Evolutionary conservation across 2,888 invertebrate genomes (phyloP).

Genomic region (Sesia bembeciformis): DNA sequence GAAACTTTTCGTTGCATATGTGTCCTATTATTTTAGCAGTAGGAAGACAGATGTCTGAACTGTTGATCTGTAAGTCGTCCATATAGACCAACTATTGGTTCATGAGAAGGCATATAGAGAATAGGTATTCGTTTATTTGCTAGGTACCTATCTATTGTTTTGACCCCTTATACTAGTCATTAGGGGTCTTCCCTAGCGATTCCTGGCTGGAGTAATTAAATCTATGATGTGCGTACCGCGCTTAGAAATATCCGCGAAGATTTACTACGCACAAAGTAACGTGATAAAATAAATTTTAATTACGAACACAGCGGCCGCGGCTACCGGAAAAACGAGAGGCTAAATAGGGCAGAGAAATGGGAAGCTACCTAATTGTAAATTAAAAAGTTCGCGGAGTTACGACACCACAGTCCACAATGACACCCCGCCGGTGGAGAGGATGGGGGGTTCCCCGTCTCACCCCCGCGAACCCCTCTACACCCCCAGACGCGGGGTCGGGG

Average conservation of each 20-base stretch:
- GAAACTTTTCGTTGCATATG: too few species aligned
- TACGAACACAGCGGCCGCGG: constrained; percentile 53
- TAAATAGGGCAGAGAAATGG: constrained; percentile 74
- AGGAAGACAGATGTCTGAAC: too few species aligned
- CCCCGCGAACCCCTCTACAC: constrained; percentile 17
- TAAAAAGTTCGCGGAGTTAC: constrained; percentile 75
- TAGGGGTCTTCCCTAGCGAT: too few species aligned
- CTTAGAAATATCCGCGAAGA: constrained; percentile 31
- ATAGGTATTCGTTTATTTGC: too few species aligned
- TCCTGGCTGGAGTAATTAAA: too few species aligned
- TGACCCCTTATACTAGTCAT: too few species aligned
- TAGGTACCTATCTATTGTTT: too few species aligned
- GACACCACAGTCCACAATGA: constrained; percentile 74
- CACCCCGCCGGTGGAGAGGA: constrained; percentile 47
- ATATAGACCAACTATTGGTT: too few species aligned
- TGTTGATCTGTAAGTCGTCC: too few species aligned
- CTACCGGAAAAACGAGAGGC: constrained; percentile 69
- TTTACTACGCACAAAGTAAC: constrained; percentile 38
- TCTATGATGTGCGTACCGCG: neutral
- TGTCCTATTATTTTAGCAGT: too few species aligned
- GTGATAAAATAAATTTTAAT: constrained; percentile 70
- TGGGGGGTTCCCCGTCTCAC: constrained; percentile 23
- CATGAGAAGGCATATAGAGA: too few species aligned
- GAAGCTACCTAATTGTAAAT: constrained; percentile 75
- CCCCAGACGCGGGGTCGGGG: constrained; percentile 26